These are phyloP conservation scores for Osmoderma eremita DNA, from an alignment of 2,888 invertebrate genomes.

Conservation along the genomic window DNA sequence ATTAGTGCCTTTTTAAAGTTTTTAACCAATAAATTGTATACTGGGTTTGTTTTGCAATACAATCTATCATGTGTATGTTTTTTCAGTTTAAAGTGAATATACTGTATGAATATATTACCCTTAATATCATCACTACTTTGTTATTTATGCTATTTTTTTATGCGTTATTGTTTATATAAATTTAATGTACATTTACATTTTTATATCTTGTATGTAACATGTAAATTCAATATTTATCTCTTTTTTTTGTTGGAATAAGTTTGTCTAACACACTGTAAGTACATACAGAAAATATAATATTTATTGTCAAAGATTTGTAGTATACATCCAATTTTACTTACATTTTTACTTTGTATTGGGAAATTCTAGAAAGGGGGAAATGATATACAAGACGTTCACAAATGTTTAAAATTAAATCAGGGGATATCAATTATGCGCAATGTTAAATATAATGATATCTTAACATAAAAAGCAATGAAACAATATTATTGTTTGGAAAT, in stretches of 20 bases:
- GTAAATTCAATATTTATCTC: not conserved
- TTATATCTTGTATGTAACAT: conserved; percentile 25
- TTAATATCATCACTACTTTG: not conserved
- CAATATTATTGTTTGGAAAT: too few species aligned
- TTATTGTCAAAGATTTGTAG: conserved; percentile 18
- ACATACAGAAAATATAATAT: conserved; percentile 30
- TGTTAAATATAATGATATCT: too few species aligned
- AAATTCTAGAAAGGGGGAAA: too few species aligned
- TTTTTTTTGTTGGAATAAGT: conserved; percentile 17
- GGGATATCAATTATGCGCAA: too few species aligned
- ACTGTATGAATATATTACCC: conserved; percentile 6
- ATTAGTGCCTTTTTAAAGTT: conserved; percentile 40
- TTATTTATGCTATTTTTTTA: conserved; percentile 29
- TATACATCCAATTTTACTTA: too few species aligned
- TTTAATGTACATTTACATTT: conserved; percentile 23
- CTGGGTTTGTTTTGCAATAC: conserved; percentile 3
- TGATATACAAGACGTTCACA: too few species aligned
- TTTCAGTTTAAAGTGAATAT: not conserved
- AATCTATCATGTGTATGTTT: conserved; percentile 16
- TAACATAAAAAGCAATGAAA: too few species aligned
- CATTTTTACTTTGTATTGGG: too few species aligned
- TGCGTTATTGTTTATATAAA: conserved; percentile 12
- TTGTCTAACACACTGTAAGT: conserved; percentile 13
- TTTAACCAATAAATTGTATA: conserved; percentile 32
- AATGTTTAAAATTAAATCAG: too few species aligned